Evolutionary conservation across 2,888 invertebrate species (phyloP), one percentile per base, ranked within the genome.

Genomic region (Aphrophora alni): DNA sequence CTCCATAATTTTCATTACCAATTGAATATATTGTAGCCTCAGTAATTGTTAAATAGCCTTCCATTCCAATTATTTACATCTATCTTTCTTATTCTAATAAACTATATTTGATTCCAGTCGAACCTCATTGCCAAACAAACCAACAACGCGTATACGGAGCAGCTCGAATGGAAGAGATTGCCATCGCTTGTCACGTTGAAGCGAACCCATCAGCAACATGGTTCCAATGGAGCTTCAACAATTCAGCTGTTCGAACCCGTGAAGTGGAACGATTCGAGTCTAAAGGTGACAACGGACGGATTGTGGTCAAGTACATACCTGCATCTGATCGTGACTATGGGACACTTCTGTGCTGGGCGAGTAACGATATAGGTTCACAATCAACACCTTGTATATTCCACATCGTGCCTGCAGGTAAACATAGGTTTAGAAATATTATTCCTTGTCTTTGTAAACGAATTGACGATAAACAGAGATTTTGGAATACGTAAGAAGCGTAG

Each of bases 181-280:
- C 90, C 86, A 91, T 95, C 84, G 89, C 91, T 17, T 95, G 90
- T 87, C 92, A 93, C 85, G 88, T 95, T 69, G 93, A 95, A 84
- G 94, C 95, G 0, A 95, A 95, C 87, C 96, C 96, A 10, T 90
- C 91, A 87, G 93, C 93, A 83, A 90, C 93, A 44, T 90, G 90
- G 85, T 94, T 93, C 88, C 90, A 91, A 82, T 94, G 94, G 94
- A 93, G 93, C 88, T 94, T 95, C 89, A 95, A 95, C 90, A 94
- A 93, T 87, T 92, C 93, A 59, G 91, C 92, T 84, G 94, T 94
- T 85, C 91, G 92, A 38, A 90, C 93, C 83, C 93, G 94, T 88
- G 92, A 94, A 85, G 91, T 93, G 17, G 91, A 91, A 82, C 91
- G 91, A 80, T 90, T 85, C 21, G 87, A 91, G 84, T 90, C 93